Conservation (phyloP, 2,888 invertebrate genomes). For the Calameuta pallipes region DNA sequence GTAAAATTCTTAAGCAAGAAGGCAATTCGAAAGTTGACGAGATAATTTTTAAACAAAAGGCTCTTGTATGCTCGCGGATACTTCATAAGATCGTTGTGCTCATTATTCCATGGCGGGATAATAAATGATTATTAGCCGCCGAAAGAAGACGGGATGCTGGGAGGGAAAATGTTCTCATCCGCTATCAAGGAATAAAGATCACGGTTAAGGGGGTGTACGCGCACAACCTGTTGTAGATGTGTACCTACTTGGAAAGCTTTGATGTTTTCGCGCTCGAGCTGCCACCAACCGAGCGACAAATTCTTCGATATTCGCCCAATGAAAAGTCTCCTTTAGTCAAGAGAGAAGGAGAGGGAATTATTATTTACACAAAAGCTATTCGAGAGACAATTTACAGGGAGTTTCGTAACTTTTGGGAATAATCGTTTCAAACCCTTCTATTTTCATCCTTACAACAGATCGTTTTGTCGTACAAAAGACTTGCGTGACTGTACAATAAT, state of each 20-base stretch:
- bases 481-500: not conserved
- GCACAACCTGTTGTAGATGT: not conserved
- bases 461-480: not conserved
- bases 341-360: not conserved
- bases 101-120: slow-evolving; percentile 56
- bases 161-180: not conserved
- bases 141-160: not conserved
- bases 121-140: slow-evolving; percentile 62
- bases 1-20: not conserved
- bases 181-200: not conserved
- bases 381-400: not conserved
- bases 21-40: not conserved
- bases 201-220: not conserved
- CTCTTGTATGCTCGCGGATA: slow-evolving; percentile 37
- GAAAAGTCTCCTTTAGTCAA: slow-evolving; percentile 49
- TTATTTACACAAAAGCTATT: not conserved
- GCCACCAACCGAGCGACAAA: slow-evolving; percentile 62
- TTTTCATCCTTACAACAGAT: not conserved
- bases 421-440: not conserved
- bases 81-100: slow-evolving; percentile 54
- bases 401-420: not conserved
- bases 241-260: slow-evolving; percentile 43
- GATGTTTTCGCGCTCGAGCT: slow-evolving; percentile 59
- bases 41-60: slow-evolving; percentile 65
- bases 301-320: slow-evolving; percentile 64